Conservation (phyloP, 2,113 vertebrate species). For the Megalops atlanticus region DNA sequence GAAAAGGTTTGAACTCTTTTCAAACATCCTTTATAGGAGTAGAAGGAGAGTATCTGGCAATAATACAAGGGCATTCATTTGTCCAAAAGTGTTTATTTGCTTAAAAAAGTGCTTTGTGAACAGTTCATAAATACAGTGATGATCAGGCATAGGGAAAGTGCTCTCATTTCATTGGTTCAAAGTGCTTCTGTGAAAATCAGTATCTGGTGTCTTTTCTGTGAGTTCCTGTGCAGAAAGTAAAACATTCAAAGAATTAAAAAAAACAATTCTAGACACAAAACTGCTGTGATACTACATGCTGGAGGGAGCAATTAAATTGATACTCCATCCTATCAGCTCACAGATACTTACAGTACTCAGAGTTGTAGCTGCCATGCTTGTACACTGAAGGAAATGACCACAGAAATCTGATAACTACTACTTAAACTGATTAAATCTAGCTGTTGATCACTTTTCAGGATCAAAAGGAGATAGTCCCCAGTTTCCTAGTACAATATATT, state of each 20-base stretch:
- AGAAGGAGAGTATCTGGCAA: not conserved
- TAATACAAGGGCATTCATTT: not conserved
- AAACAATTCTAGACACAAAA: not conserved
- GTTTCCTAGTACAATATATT: too few species aligned
- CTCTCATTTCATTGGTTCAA: slow-evolving; percentile 28
- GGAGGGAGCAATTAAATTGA: not conserved
- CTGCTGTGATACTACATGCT: not conserved
- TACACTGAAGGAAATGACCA: too few species aligned
- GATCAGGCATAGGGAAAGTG: slow-evolving; percentile 21
- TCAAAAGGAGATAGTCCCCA: too few species aligned
- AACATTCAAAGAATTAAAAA: not conserved
- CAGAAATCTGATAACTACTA: too few species aligned
- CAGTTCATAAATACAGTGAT: slow-evolving; percentile 9
- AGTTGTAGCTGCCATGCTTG: too few species aligned
- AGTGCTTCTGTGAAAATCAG: slow-evolving; percentile 63
- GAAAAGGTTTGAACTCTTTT: not conserved
- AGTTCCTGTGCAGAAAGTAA: slow-evolving; percentile 49
- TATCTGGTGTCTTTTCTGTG: slow-evolving; percentile 64
- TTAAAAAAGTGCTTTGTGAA: slow-evolving; percentile 14
- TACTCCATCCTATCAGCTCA: too few species aligned
- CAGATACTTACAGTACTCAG: too few species aligned
- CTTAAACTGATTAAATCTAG: too few species aligned
- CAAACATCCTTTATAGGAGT: not conserved
- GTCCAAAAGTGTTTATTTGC: slow-evolving; percentile 33
- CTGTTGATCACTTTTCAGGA: too few species aligned